Evolutionary conservation across 2,888 invertebrate genomes (phyloP).

Genomic region (Parapristionchus giblindavisi): DNA sequence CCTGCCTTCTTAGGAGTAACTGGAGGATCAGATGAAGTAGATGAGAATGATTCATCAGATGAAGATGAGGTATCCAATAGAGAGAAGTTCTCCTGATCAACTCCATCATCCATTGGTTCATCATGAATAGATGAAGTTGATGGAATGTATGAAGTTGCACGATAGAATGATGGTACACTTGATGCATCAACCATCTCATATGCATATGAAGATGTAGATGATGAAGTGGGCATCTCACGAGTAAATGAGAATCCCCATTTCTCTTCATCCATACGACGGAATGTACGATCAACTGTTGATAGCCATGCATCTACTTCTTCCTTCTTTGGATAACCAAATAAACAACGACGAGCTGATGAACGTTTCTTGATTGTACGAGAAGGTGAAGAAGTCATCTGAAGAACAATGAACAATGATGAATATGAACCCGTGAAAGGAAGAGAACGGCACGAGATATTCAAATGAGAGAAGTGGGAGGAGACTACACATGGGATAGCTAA

Average conservation of each 20-base stretch:
- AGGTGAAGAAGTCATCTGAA: conserved; percentile 23
- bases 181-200: conserved; percentile 20
- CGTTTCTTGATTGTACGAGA: conserved; percentile 5
- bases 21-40: conserved; percentile 9
- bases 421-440: background rate
- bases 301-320: conserved; percentile 9
- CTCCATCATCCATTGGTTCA: background rate
- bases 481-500: background rate
- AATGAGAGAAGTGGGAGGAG: background rate
- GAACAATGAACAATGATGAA: background rate
- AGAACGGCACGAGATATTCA: background rate
- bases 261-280: background rate
- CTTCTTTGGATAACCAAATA: conserved; percentile 17
- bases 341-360: conserved; percentile 20
- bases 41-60: conserved; percentile 8
- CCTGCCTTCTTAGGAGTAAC: background rate
- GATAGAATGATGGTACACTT: conserved; percentile 20
- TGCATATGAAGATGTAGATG: background rate
- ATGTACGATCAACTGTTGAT: background rate
- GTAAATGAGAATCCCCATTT: conserved; percentile 32
- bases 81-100: background rate
- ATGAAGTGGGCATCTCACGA: background rate
- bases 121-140: background rate
- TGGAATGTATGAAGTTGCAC: background rate
- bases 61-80: conserved; percentile 6